Conservation (phyloP, 37 sponge, comb jelly and placozoan species). For the Chondrilla cf. caribensis region DNA sequence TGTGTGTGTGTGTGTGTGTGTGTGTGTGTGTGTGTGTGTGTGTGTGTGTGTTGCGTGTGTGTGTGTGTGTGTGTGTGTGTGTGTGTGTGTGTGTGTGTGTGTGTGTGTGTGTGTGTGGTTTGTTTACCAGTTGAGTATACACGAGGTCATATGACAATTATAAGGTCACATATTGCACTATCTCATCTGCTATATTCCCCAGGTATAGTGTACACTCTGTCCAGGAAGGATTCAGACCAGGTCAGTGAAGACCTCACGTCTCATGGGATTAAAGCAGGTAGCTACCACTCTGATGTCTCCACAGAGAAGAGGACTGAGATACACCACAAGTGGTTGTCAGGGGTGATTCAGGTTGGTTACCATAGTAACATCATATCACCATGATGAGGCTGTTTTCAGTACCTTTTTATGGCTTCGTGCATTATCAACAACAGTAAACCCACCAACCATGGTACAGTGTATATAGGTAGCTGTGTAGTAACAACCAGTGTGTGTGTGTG, state of each 20-base stretch:
- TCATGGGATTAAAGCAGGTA: constrained; percentile 70
- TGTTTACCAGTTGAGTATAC: too few species aligned
- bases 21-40: too few species aligned
- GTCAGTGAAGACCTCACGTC: constrained; percentile 48
- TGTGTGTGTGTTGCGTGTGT: too few species aligned
- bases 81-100: too few species aligned
- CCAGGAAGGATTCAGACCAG: constrained; percentile 81
- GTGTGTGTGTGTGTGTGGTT: too few species aligned
- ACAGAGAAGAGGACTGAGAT: constrained; percentile 45
- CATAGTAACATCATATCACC: background rate
- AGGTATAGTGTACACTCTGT: constrained; percentile 93
- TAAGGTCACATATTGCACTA: too few species aligned
- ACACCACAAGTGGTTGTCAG: constrained; percentile 65
- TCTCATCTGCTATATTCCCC: background rate
- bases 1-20: too few species aligned
- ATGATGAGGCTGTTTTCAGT: background rate
- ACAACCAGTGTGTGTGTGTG: background rate
- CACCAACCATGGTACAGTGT: too few species aligned
- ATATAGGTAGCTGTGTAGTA: too few species aligned
- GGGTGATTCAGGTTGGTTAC: constrained; percentile 47
- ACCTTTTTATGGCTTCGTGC: background rate
- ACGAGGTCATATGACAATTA: too few species aligned
- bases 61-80: too few species aligned
- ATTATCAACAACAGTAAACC: too few species aligned
- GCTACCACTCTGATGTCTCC: constrained; percentile 80